phyloP scores from a whole-genome alignment of 2,888 invertebrate species.

The Oscheius onirici region DNA sequence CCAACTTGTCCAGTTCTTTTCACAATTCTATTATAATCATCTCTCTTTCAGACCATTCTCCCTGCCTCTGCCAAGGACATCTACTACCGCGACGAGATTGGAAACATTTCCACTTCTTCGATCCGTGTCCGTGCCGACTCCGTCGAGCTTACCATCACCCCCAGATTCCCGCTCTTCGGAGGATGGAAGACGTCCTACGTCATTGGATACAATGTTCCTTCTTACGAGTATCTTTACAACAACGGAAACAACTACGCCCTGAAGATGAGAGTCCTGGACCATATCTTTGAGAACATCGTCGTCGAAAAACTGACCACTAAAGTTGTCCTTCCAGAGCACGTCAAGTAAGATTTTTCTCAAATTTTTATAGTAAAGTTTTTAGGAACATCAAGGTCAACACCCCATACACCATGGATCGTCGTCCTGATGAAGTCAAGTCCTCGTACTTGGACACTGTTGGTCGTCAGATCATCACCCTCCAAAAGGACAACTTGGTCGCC shows the following conservation, averaged over 20 bases:
- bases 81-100: conserved; percentile 97
- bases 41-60: conserved; percentile 74
- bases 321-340: conserved; percentile 92
- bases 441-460: conserved; percentile 96
- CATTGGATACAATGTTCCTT: conserved; percentile 95
- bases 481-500: conserved; percentile 87
- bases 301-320: conserved; percentile 88
- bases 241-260: conserved; percentile 78
- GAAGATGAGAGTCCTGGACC: conserved; percentile 93
- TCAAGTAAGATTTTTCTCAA: conserved; percentile 72
- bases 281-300: conserved; percentile 94
- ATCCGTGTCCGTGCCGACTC: conserved; percentile 87
- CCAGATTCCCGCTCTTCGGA: conserved; percentile 95
- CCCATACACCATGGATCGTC: conserved; percentile 83
- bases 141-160: conserved; percentile 93
- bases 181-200: conserved; percentile 98
- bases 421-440: conserved; percentile 82
- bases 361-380: not conserved
- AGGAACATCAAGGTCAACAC: conserved; percentile 83
- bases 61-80: conserved; percentile 90
- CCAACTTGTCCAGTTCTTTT: no score
- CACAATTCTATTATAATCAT: not conserved
- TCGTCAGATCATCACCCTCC: conserved; percentile 86
- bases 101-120: conserved; percentile 95
- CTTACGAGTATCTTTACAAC: conserved; percentile 91